Evolutionary conservation across 1,140 invertebrate genomes (phyloP).

Genomic region (Drosophila varians): DNA sequence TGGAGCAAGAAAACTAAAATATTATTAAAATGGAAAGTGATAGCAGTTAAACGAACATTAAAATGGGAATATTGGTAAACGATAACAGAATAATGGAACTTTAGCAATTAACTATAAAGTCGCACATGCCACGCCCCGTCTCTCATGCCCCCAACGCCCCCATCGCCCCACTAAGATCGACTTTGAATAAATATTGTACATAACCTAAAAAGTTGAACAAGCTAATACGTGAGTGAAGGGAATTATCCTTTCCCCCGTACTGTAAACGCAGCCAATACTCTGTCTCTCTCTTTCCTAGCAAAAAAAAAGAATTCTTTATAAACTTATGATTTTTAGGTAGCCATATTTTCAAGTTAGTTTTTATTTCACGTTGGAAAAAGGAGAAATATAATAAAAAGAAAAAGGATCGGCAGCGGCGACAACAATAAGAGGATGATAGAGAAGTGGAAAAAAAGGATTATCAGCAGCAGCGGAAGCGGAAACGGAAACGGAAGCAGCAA

Average conservation of each 20-base stretch:
- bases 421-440: constrained; percentile 6
- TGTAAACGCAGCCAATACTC: constrained; percentile 7
- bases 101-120: constrained; percentile 60
- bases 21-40: constrained; percentile 70
- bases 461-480: not conserved
- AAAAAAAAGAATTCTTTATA: constrained; percentile 17
- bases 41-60: constrained; percentile 74
- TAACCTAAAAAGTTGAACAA: constrained; percentile 58
- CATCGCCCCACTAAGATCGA: constrained; percentile 9
- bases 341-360: constrained; percentile 49
- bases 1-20: constrained; percentile 32
- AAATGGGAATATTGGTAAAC: constrained; percentile 39
- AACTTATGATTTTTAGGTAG: constrained; percentile 43
- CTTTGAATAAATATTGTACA: constrained; percentile 64
- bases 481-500: constrained; percentile 10
- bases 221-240: constrained; percentile 3
- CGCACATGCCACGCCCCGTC: constrained; percentile 3
- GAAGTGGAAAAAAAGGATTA: constrained; percentile 8
- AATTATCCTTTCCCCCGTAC: constrained; percentile 44
- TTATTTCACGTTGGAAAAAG: constrained; percentile 20
- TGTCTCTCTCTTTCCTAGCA: constrained; percentile 24
- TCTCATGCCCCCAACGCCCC: constrained; percentile 3
- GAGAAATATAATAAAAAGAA: not conserved
- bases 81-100: constrained; percentile 34
- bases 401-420: constrained; percentile 8